These are phyloP conservation scores for Tetranychus truncatus DNA, from an alignment of 2,888 invertebrate genomes.

Conservation along the genomic window DNA sequence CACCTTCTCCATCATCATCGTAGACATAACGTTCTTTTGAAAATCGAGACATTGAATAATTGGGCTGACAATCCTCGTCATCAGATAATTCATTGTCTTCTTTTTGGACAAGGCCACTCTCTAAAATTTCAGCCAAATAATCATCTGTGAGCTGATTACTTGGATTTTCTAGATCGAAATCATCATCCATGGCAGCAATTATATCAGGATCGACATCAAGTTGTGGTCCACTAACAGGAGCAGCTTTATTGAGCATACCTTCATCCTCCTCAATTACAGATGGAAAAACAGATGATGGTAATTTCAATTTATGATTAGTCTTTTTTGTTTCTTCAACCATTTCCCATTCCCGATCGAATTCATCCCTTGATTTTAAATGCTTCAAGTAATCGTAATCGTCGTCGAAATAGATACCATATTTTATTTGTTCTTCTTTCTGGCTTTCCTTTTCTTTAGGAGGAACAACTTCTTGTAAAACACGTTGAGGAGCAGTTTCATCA, in stretches of 20 bases:
- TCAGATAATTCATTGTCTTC: slow-evolving; percentile 27
- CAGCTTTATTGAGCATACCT: slow-evolving; percentile 62
- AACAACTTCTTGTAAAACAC: slow-evolving; percentile 43
- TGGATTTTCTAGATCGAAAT: slow-evolving; percentile 65
- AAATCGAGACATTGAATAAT: slow-evolving; percentile 13
- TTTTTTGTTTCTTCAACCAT: not conserved
- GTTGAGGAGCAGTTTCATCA: slow-evolving; percentile 71
- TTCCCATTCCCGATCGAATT: slow-evolving; percentile 5
- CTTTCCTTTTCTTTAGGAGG: slow-evolving; percentile 34
- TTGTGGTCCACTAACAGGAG: slow-evolving; percentile 35
- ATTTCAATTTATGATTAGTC: slow-evolving; percentile 33
- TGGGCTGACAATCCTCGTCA: slow-evolving; percentile 10
- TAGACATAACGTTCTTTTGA: not conserved
- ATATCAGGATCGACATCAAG: slow-evolving; percentile 69
- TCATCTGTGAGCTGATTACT: slow-evolving; percentile 75
- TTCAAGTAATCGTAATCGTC: slow-evolving; percentile 89
- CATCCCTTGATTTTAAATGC: slow-evolving; percentile 42
- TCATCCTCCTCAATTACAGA: slow-evolving; percentile 66
- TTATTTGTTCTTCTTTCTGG: slow-evolving; percentile 50
- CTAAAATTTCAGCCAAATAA: slow-evolving; percentile 56
- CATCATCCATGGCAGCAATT: slow-evolving; percentile 77
- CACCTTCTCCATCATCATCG: slow-evolving; percentile 20
- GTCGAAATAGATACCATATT: slow-evolving; percentile 78
- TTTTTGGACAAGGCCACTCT: slow-evolving; percentile 2
- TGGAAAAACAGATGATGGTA: slow-evolving; percentile 75